Base-by-base conservation (phyloP, 2,888 invertebrate genomes). In the Agriopis marginaria region DNA sequence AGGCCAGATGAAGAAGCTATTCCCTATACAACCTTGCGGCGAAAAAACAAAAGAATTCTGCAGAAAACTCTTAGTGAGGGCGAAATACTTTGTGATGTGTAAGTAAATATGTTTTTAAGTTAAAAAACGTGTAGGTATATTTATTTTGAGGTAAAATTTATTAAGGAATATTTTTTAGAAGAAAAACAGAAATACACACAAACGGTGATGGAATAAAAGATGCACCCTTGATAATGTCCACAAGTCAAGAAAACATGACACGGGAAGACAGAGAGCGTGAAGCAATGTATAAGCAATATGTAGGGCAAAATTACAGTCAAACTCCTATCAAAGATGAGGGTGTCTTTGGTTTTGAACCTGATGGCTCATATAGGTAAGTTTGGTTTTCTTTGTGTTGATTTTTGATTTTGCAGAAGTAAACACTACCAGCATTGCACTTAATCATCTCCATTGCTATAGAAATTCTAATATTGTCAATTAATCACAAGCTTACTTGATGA, bases 61-160 rank as follows among this genome's bases (percentile, higher is more conserved):
- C 96, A 96, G 70, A 97, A 97, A 92, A 97, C 97, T 0, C 93
- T 97, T 72, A 97, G 97, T 0, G 97, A 98, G 87, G 97, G 97
- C 0, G 97, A 97, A 90, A 97, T 97, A 79, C 88, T 97, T 55
- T 82, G 96, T 73, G 96, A 96, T 68, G 91, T 89, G 94, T 94
- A 86, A 88, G 93, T 91, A 80, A 3, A 4, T 40, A 42, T 17
- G 42, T 42, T 42, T 42, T 42, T 42, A 42, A 8, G 7, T 42
- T 10, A 1, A 3, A 1, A 32, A 5, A 32, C 5, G 3, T 32
- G 3, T 23, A 23, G 17, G 17, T 8, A 42, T 42, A 42, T 42
- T n/a, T n/a, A 9, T 42, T 42, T 42, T 42, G 1, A 9, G 7
- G 7, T 42, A 5, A 10, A 17, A 32, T 32, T 32, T 32, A 32